Base-by-base conservation (phyloP, 2,888 invertebrate species). In the Xylocampa areola region DNA sequence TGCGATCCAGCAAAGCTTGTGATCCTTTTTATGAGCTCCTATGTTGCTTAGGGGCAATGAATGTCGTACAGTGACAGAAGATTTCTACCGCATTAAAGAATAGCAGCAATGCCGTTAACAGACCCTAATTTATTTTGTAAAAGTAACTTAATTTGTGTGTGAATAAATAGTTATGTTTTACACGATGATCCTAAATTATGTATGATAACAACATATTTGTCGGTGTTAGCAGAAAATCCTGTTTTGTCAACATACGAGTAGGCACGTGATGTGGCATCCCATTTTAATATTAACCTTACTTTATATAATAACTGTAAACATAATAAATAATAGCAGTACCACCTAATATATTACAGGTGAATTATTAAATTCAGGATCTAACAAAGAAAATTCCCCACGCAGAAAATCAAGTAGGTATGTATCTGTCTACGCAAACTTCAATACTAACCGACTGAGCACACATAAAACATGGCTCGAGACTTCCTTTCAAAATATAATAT, bases 1-100 rank as follows among this genome's bases (percentile, higher is more conserved):
- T 79, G 68, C 83, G 84, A 87, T 86, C 84, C 83, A 71, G 80
- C 79, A 85, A 87, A 89, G 84, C 88, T 84, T 74, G 68, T 86
- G 86, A 90, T 88, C 88, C 87, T 76, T 85, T 90, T 90, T 90
- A 90, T 89, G 87, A 86, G 84, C 77, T 82, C 60, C 77, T 72
- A 78, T 81, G 85, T 81, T 82, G 80, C 81, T 83, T 84, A 84
- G 86, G 85, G 84, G 83, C 84, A 84, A 85, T 87, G 84, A 85
- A 85, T 81, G 84, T 85, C 81, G 73, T 75, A 62, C 52, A 76
- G 72, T 81, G 80, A 81, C 80, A 72, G 74, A 71, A 60, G 67
- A 58, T 74, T 66, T 63, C 73, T 75, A 72, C 63, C 66, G 59
- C 69, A 76, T 76, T 80, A 79, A 81, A 80, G 58, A 63, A 68